Conservation (phyloP, 1,140 invertebrate species). For the Aphidius ervi region DNA sequence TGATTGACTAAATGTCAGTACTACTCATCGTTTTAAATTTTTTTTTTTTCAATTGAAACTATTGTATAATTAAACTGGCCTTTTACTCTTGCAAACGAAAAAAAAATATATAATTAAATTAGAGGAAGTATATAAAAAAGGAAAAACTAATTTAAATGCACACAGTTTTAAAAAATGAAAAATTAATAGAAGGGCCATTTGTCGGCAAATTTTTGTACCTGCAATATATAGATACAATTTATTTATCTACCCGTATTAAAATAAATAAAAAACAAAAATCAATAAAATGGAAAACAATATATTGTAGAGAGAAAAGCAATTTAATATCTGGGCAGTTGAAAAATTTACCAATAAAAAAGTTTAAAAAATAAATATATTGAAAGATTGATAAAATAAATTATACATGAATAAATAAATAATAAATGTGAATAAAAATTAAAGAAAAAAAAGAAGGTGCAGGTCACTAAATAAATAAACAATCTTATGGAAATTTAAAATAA, state of each 20-base stretch:
- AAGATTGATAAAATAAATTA: conserved; percentile 1
- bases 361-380: conserved; percentile 5
- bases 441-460: conserved; percentile 17
- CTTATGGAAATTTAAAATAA: too few relatives aligned
- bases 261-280: conserved; percentile 21
- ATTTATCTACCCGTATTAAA: conserved; percentile 40
- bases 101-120: conserved; percentile 24
- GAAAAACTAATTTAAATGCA: conserved; percentile 11
- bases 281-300: background rate
- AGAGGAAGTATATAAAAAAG: conserved; percentile 17
- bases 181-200: conserved; percentile 20
- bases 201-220: conserved; percentile 40
- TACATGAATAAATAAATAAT: conserved; percentile 8
- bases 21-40: conserved; percentile 1
- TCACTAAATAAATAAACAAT: background rate
- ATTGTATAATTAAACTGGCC: conserved; percentile 12
- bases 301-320: conserved; percentile 19
- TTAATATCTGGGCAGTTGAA: conserved; percentile 2
- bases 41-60: conserved; percentile 8
- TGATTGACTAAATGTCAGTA: background rate
- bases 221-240: conserved; percentile 38
- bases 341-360: conserved; percentile 1
- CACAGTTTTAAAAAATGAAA: conserved; percentile 13
- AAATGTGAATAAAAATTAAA: conserved; percentile 5
- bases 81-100: conserved; percentile 9